Evolutionary conservation across 2,888 invertebrate genomes (phyloP), one percentile per base, ranked within the genome.

Genomic region (Parnassius glacialis): DNA sequence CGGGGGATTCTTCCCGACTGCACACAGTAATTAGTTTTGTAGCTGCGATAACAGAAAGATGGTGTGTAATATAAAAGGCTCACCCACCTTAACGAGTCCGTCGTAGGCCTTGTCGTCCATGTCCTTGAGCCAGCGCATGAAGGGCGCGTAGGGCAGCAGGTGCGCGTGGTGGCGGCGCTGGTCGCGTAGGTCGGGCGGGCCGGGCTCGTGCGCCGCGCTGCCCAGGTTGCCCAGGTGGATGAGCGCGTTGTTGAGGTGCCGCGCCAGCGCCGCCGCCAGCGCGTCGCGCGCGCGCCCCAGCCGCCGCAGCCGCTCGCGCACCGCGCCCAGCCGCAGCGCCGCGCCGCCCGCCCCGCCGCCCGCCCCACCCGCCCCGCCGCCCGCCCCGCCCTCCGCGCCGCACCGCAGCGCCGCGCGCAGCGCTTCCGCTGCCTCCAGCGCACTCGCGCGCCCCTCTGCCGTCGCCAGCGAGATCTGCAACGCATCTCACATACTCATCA

Each of bases 241-340:
- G 72, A 99, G 97, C 58, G 97, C 93, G 90, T 99, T 98, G 83
- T 98, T 98, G 57, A 99, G 92, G 84, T 99, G 98, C 20, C 98
- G 94, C 65, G 96, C 95, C 59, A 99, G 94, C 52, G 95, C 94
- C 61, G 74, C 74, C 45, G 97, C 95, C n/a, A 82, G 76, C 68
- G 76, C 73, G 62, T 85, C 85, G 1, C n/a, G 85, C 83, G 68
- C 85, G 82, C 64, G 72, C 67, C 64, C 86, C 75, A 2, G 83
- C 75, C 61, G 84, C 76, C 75, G 85, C 72, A 60, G 85, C 78
- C 73, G 85, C 85, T 58, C 86, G 74, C 64, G 75, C 78, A 61
- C 85, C 79, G 16, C 85, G 81, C 55, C 80, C 76, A 54, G 75
- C 74, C 64, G 80, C 68, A 51, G 76, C 68, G 54, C 76, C 70